phyloP scores from a whole-genome alignment of 2,113 vertebrate species.

The Saccopteryx leptura region DNA sequence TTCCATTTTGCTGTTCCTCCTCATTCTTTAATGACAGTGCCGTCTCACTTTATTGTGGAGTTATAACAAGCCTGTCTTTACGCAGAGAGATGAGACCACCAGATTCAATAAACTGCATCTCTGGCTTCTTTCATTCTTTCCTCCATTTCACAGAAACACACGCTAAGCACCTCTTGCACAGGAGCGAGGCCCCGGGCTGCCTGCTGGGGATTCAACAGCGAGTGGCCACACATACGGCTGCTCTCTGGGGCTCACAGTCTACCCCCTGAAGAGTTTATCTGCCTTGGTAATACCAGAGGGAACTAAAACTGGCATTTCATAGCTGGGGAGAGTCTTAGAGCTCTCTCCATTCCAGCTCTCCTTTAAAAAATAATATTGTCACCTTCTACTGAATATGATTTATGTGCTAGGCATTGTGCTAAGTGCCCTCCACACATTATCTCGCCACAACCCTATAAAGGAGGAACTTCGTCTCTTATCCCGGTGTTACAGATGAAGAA shows the following conservation, averaged over 20 bases:
- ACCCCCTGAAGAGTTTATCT: not conserved
- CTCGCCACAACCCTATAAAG: not conserved
- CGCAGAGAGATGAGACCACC: slow-evolving; percentile 25
- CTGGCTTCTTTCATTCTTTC: not conserved
- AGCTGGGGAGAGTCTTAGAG: slow-evolving; percentile 5
- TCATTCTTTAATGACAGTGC: slow-evolving; percentile 56
- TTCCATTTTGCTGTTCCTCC: slow-evolving; percentile 70
- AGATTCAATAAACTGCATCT: not conserved
- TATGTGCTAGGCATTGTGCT: not conserved
- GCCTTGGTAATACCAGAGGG: not conserved
- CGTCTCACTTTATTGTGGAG: slow-evolving; percentile 40
- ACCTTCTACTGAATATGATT: not conserved
- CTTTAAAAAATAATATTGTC: not conserved
- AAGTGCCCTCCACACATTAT: not conserved
- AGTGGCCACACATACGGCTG: not conserved
- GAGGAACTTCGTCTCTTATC: not conserved
- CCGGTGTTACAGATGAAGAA: not conserved
- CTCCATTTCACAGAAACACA: slow-evolving; percentile 35
- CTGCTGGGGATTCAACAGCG: not conserved
- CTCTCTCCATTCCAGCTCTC: slow-evolving; percentile 3
- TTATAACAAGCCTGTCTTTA: slow-evolving; percentile 59
- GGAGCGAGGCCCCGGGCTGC: not conserved
- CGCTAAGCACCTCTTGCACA: not conserved
- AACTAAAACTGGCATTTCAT: not conserved
- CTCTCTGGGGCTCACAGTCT: not conserved